These are phyloP conservation scores for Lithophane socia DNA, from an alignment of 2,888 invertebrate species.

Conservation along the genomic window DNA sequence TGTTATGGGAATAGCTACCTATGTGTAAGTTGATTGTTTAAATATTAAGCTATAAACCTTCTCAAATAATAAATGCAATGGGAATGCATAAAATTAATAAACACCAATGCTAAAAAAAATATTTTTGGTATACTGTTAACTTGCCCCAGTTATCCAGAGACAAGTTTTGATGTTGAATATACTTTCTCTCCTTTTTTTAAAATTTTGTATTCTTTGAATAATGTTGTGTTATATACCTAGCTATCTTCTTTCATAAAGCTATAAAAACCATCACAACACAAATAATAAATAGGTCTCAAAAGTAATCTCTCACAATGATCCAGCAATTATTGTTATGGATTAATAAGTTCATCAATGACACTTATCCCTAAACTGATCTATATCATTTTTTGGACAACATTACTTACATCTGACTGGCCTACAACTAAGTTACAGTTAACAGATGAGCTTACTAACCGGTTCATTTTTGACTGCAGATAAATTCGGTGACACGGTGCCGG, in stretches of 20 bases:
- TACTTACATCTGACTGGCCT: constrained; percentile 29
- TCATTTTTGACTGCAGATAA: constrained; percentile 86
- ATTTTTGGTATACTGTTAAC: constrained; percentile 40
- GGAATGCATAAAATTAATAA: constrained; percentile 5
- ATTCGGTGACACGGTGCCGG: constrained; percentile 89
- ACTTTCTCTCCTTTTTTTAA: constrained; percentile 41
- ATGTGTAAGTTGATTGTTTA: constrained; percentile 4
- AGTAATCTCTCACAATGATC: neutral
- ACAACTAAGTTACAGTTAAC: constrained; percentile 50
- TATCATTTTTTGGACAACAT: neutral
- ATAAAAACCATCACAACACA: neutral
- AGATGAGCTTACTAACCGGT: constrained; percentile 80
- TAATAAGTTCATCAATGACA: constrained; percentile 13
- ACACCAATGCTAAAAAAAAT: constrained; percentile 8
- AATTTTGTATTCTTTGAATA: neutral
- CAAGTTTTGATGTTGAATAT: constrained; percentile 36
- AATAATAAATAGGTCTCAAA: neutral
- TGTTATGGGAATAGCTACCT: constrained; percentile 13
- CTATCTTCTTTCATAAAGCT: neutral
- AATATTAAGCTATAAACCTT: neutral
- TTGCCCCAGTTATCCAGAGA: constrained; percentile 48
- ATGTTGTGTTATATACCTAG: neutral
- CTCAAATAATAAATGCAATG: constrained; percentile 12
- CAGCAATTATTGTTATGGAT: neutral
- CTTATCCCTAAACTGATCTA: constrained; percentile 23